Conservation (phyloP, 2,888 invertebrate species). For the Alviniconcha strummeri region DNA sequence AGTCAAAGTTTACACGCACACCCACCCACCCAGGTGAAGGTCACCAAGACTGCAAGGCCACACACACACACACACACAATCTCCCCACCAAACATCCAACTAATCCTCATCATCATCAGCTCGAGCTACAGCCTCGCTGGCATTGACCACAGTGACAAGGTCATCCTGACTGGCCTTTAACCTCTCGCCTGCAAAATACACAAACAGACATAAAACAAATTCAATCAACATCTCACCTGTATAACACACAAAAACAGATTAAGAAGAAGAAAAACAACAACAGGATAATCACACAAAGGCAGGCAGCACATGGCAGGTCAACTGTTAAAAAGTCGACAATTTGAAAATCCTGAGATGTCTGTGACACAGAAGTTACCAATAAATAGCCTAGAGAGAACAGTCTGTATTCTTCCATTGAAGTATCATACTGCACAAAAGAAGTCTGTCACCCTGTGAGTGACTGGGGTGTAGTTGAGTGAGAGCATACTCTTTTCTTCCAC, state of each 20-base stretch:
- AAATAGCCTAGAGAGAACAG: too few species aligned
- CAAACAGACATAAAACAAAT: background rate
- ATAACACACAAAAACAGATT: background rate
- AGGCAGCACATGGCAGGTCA: background rate
- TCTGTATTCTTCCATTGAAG: too few species aligned
- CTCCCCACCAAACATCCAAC: background rate
- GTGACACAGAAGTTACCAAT: too few species aligned
- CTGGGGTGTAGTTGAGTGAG: too few species aligned
- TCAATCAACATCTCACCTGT: background rate
- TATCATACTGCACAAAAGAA: too few species aligned
- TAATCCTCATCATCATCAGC: conserved; percentile 52
- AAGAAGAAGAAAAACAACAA: background rate
- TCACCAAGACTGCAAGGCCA: background rate
- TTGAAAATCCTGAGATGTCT: too few species aligned
- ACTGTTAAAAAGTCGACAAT: too few species aligned
- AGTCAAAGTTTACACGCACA: too few species aligned
- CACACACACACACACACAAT: background rate
- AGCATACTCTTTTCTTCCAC: too few species aligned
- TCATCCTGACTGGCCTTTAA: conserved; percentile 62
- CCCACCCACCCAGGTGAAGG: too few species aligned
- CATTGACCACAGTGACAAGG: conserved; percentile 62
- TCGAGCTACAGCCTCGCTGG: conserved; percentile 47
- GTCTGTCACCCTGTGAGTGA: too few species aligned
- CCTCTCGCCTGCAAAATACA: conserved; percentile 57
- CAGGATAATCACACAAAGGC: background rate